These are phyloP conservation scores for Drosophila bunnanda DNA, from an alignment of 2,888 invertebrate species.

Conservation along the genomic window DNA sequence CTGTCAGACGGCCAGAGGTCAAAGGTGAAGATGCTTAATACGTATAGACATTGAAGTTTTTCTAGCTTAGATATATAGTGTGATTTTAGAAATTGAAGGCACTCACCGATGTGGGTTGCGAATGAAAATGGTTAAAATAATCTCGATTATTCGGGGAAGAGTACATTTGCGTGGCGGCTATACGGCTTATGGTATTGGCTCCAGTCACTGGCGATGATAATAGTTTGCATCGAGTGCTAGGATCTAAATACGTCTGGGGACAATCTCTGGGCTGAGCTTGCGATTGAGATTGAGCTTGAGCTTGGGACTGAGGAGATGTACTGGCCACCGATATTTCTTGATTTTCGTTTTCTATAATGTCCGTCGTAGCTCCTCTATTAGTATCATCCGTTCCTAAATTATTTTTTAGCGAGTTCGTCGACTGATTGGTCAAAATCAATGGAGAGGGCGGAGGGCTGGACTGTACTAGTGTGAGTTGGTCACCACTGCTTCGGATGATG, in stretches of 20 bases:
- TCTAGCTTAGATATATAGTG: neutral
- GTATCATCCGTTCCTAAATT: constrained; percentile 51
- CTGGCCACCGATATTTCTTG: constrained; percentile 60
- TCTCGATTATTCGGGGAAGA: constrained; percentile 86
- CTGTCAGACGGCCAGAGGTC: too few species aligned
- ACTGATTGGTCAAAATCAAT: constrained; percentile 86
- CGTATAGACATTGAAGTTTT: too few species aligned
- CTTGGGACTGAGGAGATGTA: constrained; percentile 53
- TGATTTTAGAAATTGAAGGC: neutral
- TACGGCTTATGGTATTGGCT: constrained; percentile 73
- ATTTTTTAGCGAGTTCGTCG: constrained; percentile 70
- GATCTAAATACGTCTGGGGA: constrained; percentile 50
- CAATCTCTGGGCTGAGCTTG: constrained; percentile 23
- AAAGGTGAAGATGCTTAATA: too few species aligned
- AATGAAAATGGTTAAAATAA: constrained; percentile 95
- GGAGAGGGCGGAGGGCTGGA: constrained; percentile 87
- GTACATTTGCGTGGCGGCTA: constrained; percentile 85
- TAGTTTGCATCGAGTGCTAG: constrained; percentile 52
- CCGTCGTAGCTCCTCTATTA: constrained; percentile 24
- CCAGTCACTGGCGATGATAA: constrained; percentile 48
- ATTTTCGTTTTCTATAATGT: constrained; percentile 53
- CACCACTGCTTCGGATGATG: constrained; percentile 95
- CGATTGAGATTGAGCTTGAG: constrained; percentile 39
- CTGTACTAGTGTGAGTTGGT: constrained; percentile 86
- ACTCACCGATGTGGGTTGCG: constrained; percentile 89